Evolutionary conservation across 2,797 vertebrate genomes (phyloP).

Genomic region (Gallinago stenura): DNA sequence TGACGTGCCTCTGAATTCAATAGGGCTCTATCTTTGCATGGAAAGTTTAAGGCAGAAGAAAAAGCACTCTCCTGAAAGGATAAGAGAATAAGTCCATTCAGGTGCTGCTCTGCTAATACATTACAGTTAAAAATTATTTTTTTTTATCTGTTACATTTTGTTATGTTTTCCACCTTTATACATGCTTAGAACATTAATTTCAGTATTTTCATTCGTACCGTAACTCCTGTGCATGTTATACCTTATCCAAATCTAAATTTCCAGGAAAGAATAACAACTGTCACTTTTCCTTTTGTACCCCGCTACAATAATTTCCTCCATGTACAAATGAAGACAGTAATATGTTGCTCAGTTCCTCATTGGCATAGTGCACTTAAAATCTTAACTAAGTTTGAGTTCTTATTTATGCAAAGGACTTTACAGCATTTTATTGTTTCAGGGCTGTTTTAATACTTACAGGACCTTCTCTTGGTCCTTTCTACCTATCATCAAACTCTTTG

Average conservation of each 20-base stretch:
- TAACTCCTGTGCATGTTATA: background rate
- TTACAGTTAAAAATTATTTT: background rate
- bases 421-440: background rate
- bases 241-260: background rate
- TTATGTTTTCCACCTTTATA: background rate
- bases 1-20: background rate
- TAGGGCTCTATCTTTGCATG: background rate
- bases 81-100: background rate
- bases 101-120: background rate
- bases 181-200: background rate
- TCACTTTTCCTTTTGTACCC: background rate
- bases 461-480: background rate
- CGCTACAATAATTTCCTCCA: background rate
- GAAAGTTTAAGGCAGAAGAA: background rate
- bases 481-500: background rate
- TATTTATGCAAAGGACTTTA: background rate
- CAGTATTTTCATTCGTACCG: background rate
- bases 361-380: background rate
- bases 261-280: background rate
- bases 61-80: background rate
- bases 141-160: background rate
- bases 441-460: background rate
- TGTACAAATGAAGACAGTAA: background rate
- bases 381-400: background rate
- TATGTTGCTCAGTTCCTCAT: background rate